Evolutionary conservation across 2,888 invertebrate species (phyloP).

Genomic region (Osmoderma eremita): DNA sequence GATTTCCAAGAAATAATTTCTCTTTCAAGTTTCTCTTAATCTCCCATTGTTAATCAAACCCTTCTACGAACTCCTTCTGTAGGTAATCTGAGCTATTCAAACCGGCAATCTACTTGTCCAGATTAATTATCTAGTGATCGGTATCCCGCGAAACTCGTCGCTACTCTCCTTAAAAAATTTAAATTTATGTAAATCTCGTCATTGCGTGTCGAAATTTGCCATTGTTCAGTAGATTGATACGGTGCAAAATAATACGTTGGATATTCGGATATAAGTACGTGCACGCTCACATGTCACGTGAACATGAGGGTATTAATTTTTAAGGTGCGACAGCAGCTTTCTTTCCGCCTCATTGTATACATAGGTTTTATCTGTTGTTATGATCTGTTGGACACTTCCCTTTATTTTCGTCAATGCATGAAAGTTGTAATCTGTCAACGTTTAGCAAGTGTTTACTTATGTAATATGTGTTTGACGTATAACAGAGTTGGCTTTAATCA

Average conservation of each 20-base stretch:
- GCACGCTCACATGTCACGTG: too few species aligned
- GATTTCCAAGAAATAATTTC: too few species aligned
- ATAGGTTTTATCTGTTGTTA: slow-evolving; percentile 18
- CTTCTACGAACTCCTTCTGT: too few species aligned
- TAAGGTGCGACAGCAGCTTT: slow-evolving; percentile 31
- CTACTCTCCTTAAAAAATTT: slow-evolving; percentile 24
- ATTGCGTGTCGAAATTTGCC: slow-evolving; percentile 21
- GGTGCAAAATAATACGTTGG: too few species aligned
- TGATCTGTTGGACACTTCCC: slow-evolving; percentile 23
- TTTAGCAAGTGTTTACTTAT: slow-evolving; percentile 23
- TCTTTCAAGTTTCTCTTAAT: too few species aligned
- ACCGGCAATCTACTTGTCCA: too few species aligned
- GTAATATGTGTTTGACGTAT: neutral
- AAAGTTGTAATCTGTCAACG: neutral
- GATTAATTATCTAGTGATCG: neutral
- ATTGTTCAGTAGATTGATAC: slow-evolving; percentile 16
- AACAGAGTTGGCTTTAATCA: too few species aligned
- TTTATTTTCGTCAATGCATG: neutral
- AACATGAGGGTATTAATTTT: slow-evolving; percentile 13
- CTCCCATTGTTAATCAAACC: too few species aligned
- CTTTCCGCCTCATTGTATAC: slow-evolving; percentile 21
- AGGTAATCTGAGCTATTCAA: too few species aligned
- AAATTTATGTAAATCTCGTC: slow-evolving; percentile 35
- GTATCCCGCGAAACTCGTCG: neutral
- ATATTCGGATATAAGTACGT: too few species aligned